Evolutionary conservation across 2,888 invertebrate species (phyloP).

Genomic region (Tetragonisca angustula): DNA sequence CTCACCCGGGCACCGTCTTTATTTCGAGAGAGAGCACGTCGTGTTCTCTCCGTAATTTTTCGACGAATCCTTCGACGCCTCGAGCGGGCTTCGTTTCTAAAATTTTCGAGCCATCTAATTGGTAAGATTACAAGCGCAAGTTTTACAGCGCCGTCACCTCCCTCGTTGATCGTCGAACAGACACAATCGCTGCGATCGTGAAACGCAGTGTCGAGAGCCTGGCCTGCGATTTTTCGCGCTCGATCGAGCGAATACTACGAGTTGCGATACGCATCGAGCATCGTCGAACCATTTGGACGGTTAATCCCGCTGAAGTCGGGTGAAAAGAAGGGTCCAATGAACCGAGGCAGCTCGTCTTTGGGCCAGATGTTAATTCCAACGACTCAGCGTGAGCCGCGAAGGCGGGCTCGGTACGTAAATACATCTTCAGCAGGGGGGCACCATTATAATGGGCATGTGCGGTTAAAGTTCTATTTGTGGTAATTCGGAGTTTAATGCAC

Average conservation of each 20-base stretch:
- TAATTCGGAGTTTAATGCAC: slow-evolving; percentile 84
- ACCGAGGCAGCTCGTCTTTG: slow-evolving; percentile 71
- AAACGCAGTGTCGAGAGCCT: too few species aligned
- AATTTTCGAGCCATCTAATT: too few species aligned
- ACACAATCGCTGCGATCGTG: too few species aligned
- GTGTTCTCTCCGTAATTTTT: too few species aligned
- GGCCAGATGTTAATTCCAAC: slow-evolving; percentile 82
- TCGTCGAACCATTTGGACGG: slow-evolving; percentile 34
- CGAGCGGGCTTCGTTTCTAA: too few species aligned
- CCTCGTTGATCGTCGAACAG: too few species aligned
- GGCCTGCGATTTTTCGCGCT: slow-evolving; percentile 15
- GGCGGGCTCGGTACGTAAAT: slow-evolving; percentile 82
- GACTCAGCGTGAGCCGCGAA: slow-evolving; percentile 82
- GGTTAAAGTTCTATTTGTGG: slow-evolving; percentile 84
- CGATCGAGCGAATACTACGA: slow-evolving; percentile 18
- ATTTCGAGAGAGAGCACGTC: background rate
- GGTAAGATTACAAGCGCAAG: too few species aligned
- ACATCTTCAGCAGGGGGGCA: slow-evolving; percentile 82
- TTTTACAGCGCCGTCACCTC: too few species aligned
- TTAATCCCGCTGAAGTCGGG: slow-evolving; percentile 48
- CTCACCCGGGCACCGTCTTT: background rate
- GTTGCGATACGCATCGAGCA: slow-evolving; percentile 6
- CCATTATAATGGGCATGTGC: slow-evolving; percentile 83
- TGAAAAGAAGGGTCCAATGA: slow-evolving; percentile 66
- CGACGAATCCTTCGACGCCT: too few species aligned